Conservation (phyloP, 1,140 invertebrate species). For the Drosophila nikananu region DNA sequence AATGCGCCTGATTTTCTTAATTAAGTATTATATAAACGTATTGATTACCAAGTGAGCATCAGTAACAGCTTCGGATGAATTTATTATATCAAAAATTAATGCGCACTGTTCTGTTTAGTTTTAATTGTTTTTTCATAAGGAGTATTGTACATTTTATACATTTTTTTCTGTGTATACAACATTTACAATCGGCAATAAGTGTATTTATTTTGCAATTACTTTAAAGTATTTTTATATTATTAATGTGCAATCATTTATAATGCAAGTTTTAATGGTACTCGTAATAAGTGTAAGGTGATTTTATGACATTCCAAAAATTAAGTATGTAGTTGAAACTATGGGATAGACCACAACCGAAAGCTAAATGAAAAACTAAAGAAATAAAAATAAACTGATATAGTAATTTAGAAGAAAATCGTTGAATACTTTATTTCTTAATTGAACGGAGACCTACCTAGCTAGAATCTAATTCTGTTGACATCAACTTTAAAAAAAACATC, state of each 20-base stretch:
- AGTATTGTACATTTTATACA: constrained; percentile 63
- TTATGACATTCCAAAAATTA: constrained; percentile 82
- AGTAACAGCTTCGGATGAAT: constrained; percentile 47
- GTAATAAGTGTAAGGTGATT: constrained; percentile 67
- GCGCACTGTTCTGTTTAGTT: constrained; percentile 50
- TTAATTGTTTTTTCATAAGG: constrained; percentile 18
- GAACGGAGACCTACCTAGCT: neutral
- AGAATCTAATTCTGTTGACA: neutral
- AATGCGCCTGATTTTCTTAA: constrained; percentile 60
- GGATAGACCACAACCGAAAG: constrained; percentile 41
- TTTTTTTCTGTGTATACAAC: constrained; percentile 38
- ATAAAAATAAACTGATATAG: constrained; percentile 42
- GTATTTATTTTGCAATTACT: constrained; percentile 57
- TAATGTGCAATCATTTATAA: constrained; percentile 52
- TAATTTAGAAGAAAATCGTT: constrained; percentile 26
- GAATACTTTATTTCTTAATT: no score
- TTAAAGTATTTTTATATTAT: constrained; percentile 39
- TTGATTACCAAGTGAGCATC: constrained; percentile 50
- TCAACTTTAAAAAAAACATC: no score
- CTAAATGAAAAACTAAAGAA: constrained; percentile 35
- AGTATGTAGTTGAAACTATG: constrained; percentile 61
- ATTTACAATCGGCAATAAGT: constrained; percentile 38
- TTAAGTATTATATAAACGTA: constrained; percentile 59
- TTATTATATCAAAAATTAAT: constrained; percentile 46
- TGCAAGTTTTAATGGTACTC: constrained; percentile 43